phyloP scores from a whole-genome alignment of 1,140 invertebrate species.

The Homarus americanus region DNA sequence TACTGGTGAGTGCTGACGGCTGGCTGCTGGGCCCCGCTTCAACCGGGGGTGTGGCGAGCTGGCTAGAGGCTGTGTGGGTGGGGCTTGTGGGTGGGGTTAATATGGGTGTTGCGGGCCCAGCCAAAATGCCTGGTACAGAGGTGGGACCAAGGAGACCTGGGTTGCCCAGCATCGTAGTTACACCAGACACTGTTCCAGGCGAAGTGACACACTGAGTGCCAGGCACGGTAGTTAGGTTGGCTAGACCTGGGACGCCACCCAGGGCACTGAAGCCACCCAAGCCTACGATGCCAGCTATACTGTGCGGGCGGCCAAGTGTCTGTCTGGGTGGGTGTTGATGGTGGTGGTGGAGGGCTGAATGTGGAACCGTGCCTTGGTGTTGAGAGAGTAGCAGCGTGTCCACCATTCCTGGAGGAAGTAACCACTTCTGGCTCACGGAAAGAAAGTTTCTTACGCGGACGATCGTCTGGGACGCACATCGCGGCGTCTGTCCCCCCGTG shows the following conservation, averaged over 20 bases:
- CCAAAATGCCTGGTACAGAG: constrained; percentile 33
- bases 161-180: constrained; percentile 63
- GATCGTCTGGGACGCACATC: constrained; percentile 75
- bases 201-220: constrained; percentile 31
- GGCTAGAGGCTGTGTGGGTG: constrained; percentile 59
- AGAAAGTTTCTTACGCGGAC: constrained; percentile 89
- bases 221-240: constrained; percentile 9
- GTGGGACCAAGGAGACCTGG: constrained; percentile 44
- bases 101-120: constrained; percentile 55
- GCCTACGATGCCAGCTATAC: constrained; percentile 71
- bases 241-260: constrained; percentile 51
- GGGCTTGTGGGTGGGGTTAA: constrained; percentile 65
- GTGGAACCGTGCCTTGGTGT: constrained; percentile 7
- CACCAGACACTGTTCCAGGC: constrained; percentile 46
- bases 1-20: constrained; percentile 37
- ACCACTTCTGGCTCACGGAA: constrained; percentile 90
- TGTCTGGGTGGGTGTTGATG: constrained; percentile 29
- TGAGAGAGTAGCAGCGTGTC: constrained; percentile 13
- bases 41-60: constrained; percentile 38
- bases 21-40: constrained; percentile 32
- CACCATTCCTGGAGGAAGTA: constrained; percentile 45
- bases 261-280: constrained; percentile 68
- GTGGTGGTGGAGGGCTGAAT: constrained; percentile 37
- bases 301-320: constrained; percentile 65
- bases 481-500: constrained; percentile 52